These are phyloP conservation scores for Yponomeuta malinellus DNA, from an alignment of 2,888 invertebrate genomes.

Conservation along the genomic window DNA sequence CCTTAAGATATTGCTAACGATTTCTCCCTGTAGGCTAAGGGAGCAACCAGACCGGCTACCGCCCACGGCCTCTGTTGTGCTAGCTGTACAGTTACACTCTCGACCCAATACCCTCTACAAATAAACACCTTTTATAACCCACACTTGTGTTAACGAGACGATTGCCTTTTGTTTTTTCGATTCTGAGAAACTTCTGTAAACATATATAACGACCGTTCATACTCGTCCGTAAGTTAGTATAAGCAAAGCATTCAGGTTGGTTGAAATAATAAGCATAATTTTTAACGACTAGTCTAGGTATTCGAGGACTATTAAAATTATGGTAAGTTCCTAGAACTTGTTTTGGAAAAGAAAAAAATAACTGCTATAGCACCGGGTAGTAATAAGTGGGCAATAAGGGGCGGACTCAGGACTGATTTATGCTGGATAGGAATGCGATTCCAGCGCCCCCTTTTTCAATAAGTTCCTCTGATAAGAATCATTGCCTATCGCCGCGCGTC, in stretches of 20 bases:
- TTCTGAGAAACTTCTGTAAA: slow-evolving; percentile 5
- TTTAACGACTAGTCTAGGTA: no score
- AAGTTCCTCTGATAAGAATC: slow-evolving; percentile 64
- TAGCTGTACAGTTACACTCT: not conserved
- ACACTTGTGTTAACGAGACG: slow-evolving; percentile 31
- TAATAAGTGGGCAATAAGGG: slow-evolving; percentile 60
- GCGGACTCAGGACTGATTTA: slow-evolving; percentile 55
- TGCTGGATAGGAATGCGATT: slow-evolving; percentile 57
- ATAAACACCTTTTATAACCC: slow-evolving; percentile 48
- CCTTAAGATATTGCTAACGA: no score
- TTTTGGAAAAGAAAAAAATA: slow-evolving; percentile 5
- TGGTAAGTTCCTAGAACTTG: not conserved
- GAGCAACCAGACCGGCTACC: not conserved
- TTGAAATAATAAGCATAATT: no score
- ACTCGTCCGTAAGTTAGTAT: no score
- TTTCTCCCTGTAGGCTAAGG: no score
- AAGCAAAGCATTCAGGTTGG: no score
- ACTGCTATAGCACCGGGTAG: slow-evolving; percentile 48
- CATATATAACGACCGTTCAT: not conserved
- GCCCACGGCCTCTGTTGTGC: slow-evolving; percentile 7
- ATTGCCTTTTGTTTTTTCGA: not conserved
- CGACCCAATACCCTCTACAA: slow-evolving; percentile 38
- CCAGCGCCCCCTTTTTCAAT: slow-evolving; percentile 59
- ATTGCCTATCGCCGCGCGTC: slow-evolving; percentile 34
- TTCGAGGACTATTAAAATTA: not conserved